Evolutionary conservation across 1,140 invertebrate genomes (phyloP), one percentile per base, ranked within the genome.

Genomic region (Physella acuta): DNA sequence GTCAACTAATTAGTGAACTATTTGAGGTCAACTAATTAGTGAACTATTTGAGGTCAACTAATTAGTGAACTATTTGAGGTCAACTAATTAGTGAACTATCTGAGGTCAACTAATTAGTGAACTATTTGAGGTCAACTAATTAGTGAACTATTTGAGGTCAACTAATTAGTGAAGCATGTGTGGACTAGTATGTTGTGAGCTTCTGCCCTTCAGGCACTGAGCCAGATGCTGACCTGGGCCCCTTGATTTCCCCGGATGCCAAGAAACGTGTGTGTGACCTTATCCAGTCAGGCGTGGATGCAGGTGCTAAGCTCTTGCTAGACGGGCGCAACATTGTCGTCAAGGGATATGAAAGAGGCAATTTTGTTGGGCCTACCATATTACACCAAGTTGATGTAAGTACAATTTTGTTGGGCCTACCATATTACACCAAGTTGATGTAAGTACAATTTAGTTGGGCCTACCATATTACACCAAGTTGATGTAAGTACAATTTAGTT

Each of bases 281-380:
- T 1, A 88, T 99, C 28, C 91, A 98, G 84, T 92, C 92, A 58
- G 93, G 92, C 30, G 88, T 92, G 24, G 89, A 97, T 79, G 91
- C 97, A 77, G 97, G 97, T 37, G 97, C 97, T 8, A 90, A 93
- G 73, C 86, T 96, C 30, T 82, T 91, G 14, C 87, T 99, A 11
- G 98, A 99, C 85, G 98, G 98, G 2, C 89, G 96, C 60, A 87
- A 89, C 62, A 82, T 97, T 68, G 89, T 86, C 59, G 95, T 99
- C 0, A 83, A 89, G 4, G 93, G 93, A 30, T 98, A 91, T 84
- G 94, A 97, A 81, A 93, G 94, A 36, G 98, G 98, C 69, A 99
- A 99, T 86, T 99, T 99, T 86, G 92, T 99, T 28, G 98, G 96
- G 2, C 95, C 97, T 0, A 98, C 97, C 2, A 90, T 99, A 70